These are phyloP conservation scores for Neosilurus hyrtlii DNA, from an alignment of 2,797 vertebrate species.

Conservation along the genomic window DNA sequence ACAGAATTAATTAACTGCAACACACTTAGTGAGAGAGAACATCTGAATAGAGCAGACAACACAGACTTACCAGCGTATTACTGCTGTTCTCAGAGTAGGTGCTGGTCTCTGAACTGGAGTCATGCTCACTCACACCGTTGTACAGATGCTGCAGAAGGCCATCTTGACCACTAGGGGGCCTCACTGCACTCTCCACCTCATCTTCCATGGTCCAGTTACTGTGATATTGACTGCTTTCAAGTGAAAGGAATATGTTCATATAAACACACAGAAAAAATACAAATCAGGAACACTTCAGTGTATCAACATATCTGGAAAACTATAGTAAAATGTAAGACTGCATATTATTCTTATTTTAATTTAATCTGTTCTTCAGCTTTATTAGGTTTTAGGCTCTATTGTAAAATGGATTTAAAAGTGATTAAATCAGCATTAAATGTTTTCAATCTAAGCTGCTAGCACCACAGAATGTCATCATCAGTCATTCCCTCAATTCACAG, in stretches of 20 bases:
- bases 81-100: slow-evolving; percentile 68
- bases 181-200: slow-evolving; percentile 60
- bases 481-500: neutral
- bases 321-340: neutral
- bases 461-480: neutral
- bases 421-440: neutral
- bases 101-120: slow-evolving; percentile 73
- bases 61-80: slow-evolving; percentile 59
- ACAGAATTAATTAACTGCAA: neutral
- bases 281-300: neutral
- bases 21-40: neutral
- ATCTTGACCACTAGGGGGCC: slow-evolving; percentile 57
- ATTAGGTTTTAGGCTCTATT: neutral
- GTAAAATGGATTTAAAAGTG: neutral
- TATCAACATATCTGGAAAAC: neutral
- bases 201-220: slow-evolving; percentile 64
- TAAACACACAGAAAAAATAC: neutral
- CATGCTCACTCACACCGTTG: slow-evolving; percentile 78
- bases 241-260: neutral
- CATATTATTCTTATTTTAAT: neutral
- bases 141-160: slow-evolving; percentile 63
- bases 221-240: slow-evolving; percentile 59
- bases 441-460: neutral
- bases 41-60: neutral
- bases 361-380: neutral